A percentile compares a stretch with the other conserved stretches of the same genome.
Conservation (phyloP, 2,113 vertebrate genomes). For the Clarias macrocephalus region DNA sequence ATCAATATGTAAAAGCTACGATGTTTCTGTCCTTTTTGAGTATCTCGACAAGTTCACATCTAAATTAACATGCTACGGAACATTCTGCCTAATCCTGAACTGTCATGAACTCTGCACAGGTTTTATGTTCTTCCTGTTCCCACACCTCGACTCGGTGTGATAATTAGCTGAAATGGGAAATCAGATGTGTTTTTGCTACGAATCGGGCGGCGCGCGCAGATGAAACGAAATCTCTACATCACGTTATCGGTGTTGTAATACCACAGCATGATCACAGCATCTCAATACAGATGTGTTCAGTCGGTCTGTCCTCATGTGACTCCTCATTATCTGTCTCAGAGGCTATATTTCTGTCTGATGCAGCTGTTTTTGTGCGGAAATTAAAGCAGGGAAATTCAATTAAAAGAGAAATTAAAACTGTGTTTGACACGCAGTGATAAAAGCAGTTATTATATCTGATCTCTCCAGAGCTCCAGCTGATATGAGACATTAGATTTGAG, state of each 20-base stretch:
- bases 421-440: not conserved
- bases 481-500: not conserved
- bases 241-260: not conserved
- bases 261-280: not conserved
- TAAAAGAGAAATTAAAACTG: not conserved
- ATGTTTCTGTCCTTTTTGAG: no score
- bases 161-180: constrained; percentile 3
- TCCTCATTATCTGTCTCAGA: not conserved
- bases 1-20: no score
- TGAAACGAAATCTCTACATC: not conserved
- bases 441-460: not conserved
- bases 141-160: not conserved
- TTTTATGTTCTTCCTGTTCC: constrained; percentile 2
- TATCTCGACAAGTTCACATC: not conserved
- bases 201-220: not conserved
- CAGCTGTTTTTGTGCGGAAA: not conserved
- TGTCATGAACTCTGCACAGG: not conserved
- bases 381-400: not conserved
- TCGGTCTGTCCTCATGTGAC: not conserved
- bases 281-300: not conserved
- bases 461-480: not conserved
- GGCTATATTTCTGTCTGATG: not conserved
- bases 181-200: not conserved
- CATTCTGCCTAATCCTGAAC: not conserved
- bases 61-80: not conserved